These are phyloP conservation scores for Saccopteryx leptura DNA, from an alignment of 2,113 vertebrate genomes.

Conservation along the genomic window DNA sequence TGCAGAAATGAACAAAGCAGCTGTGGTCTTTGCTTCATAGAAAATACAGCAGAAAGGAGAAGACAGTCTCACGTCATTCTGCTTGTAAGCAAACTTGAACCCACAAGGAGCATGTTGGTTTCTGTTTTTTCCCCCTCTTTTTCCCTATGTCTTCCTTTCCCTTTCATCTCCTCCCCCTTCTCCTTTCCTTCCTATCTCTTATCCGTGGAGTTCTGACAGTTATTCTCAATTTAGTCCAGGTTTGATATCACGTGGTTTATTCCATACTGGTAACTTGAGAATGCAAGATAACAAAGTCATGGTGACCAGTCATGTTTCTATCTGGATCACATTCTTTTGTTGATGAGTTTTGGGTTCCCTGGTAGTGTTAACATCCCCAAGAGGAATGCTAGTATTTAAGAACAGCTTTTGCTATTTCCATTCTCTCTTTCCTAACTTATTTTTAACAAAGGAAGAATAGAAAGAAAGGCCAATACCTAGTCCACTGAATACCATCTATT, in stretches of 20 bases:
- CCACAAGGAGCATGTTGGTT: neutral
- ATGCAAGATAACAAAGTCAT: slow-evolving; percentile 14
- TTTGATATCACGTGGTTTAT: slow-evolving; percentile 38
- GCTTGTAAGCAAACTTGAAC: slow-evolving; percentile 5
- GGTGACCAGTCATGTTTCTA: neutral
- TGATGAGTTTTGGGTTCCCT: neutral
- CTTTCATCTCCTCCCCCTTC: neutral
- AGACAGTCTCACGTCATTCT: neutral
- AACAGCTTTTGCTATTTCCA: neutral
- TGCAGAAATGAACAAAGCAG: neutral
- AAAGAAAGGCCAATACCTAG: neutral
- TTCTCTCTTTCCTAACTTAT: neutral
- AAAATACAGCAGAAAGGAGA: neutral
- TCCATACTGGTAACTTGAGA: slow-evolving; percentile 35
- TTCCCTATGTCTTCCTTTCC: neutral
- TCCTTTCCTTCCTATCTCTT: neutral
- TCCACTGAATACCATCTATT: neutral
- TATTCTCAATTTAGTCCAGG: neutral
- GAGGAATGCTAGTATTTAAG: neutral
- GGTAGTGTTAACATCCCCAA: neutral
- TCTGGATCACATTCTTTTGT: neutral
- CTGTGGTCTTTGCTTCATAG: neutral
- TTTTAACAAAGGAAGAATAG: slow-evolving; percentile 45
- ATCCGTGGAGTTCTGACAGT: neutral
- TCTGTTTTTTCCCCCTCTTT: neutral